phyloP scores from a whole-genome alignment of 2,797 vertebrate species.

The Poecilia picta region DNA sequence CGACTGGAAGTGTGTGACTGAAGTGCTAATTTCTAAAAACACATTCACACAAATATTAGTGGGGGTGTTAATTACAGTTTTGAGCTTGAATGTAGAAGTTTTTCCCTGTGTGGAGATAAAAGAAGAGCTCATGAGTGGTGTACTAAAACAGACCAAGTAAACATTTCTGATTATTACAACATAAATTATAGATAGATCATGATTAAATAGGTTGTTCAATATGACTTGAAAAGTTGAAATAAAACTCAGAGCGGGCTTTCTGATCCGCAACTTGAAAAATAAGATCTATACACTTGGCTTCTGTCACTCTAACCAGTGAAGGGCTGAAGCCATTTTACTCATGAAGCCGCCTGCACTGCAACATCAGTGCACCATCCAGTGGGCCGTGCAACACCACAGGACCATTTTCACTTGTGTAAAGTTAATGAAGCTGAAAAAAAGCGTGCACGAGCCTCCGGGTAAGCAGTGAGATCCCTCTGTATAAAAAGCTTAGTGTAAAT shows the following conservation, averaged over 20 bases:
- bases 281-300: slow-evolving; percentile 21
- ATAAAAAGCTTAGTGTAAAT: slow-evolving; percentile 57
- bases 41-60: background rate
- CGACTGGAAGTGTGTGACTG: background rate
- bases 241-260: background rate
- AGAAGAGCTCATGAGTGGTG: background rate
- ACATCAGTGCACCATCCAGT: slow-evolving; percentile 27
- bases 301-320: slow-evolving; percentile 21
- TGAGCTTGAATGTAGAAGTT: background rate
- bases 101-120: background rate
- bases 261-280: slow-evolving; percentile 26
- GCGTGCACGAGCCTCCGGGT: slow-evolving; percentile 21
- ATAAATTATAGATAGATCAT: background rate
- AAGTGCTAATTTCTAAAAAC: background rate
- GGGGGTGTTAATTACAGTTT: background rate
- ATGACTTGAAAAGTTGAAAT: slow-evolving; percentile 9
- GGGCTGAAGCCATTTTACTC: slow-evolving; percentile 34
- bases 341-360: slow-evolving; percentile 26
- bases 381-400: slow-evolving; percentile 45
- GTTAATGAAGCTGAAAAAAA: slow-evolving; percentile 68
- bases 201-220: slow-evolving; percentile 1
- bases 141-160: background rate
- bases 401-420: slow-evolving; percentile 63
- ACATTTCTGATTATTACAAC: background rate
- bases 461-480: slow-evolving; percentile 28